A percentile compares a stretch with the other conserved stretches of the same genome.
phyloP scores from a whole-genome alignment of 2,888 invertebrate species.

The Scrobipalpa costella region DNA sequence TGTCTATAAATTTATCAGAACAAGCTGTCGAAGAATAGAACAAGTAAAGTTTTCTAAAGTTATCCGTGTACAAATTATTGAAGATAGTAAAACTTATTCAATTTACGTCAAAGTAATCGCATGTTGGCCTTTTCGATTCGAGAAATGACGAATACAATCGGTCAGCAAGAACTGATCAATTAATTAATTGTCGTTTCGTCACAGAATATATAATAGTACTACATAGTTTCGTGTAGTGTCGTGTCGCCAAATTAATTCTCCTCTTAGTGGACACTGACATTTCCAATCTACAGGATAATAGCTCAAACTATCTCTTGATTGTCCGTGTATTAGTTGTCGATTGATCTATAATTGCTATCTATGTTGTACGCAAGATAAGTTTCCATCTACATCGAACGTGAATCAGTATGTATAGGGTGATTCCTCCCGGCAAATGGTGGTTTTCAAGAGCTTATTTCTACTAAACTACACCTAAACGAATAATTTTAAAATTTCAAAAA shows the following conservation, averaged over 20 bases:
- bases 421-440: no score
- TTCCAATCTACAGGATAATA: neutral
- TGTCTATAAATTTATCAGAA: no score
- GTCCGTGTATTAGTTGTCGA: neutral
- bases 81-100: neutral
- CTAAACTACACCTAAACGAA: no score
- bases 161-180: slow-evolving; percentile 28
- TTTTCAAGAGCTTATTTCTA: no score
- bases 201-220: no score
- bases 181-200: slow-evolving; percentile 18
- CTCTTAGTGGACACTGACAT: neutral
- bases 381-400: neutral
- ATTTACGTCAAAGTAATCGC: neutral
- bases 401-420: no score
- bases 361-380: neutral
- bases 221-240: neutral
- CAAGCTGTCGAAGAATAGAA: no score
- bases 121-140: neutral
- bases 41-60: no score
- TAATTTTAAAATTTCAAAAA: no score
- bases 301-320: neutral
- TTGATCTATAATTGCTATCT: neutral
- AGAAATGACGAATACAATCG: slow-evolving; percentile 24
- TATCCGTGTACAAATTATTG: no score
- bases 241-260: no score